Evolutionary conservation across 2,113 vertebrate species (phyloP), one percentile per base, ranked within the genome.

Genomic region (Calyptomena viridis): DNA sequence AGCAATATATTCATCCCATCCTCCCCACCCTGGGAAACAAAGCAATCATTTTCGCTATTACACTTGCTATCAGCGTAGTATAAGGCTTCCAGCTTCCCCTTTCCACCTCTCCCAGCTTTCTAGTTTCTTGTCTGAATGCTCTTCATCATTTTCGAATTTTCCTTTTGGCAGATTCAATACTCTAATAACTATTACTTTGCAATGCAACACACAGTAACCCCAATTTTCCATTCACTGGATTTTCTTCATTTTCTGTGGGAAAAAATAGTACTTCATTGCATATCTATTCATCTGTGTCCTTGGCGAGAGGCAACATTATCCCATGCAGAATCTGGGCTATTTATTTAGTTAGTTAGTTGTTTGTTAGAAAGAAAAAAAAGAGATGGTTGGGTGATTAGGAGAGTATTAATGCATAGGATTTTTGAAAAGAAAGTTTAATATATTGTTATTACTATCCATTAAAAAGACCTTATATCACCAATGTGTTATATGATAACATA

Each of bases 101-200:
- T 96, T 96, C 95, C 87, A 97, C 92, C 90, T 97, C 81, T 94
- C 46, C 18, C 92, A 95, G 73, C 64, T 93, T 96, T 95, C 82
- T 84, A 59, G 59, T 92, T 97, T 96, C 68, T 94, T 96, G 80
- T 96, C 84, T 97, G 94, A 97, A 97, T 91, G 82, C 77, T 89
- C 67, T 94, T 97, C 95, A 97, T 96, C 52, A 94, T 97, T 97
- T 98, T 96, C 84, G 96, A 93, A 96, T 97, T 97, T 97, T 96
- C 91, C 72, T 97, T 96, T 95, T 91, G 72, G 47, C 1, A 2
- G 50, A 94, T 97, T 97, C 92, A 96, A 87, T 88, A 87, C 64
- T 91, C 91, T 95, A 96, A 87, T 95, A 95, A 84, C 89, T 93
- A 93, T 97, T 94, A 81, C 76, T 97, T 97, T 89, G 75, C 81